Percentiles rank a stretch among this genome's conserved stretches.
These are phyloP conservation scores for Monochamus saltuarius DNA, from an alignment of 1,140 invertebrate genomes.

Conservation along the genomic window DNA sequence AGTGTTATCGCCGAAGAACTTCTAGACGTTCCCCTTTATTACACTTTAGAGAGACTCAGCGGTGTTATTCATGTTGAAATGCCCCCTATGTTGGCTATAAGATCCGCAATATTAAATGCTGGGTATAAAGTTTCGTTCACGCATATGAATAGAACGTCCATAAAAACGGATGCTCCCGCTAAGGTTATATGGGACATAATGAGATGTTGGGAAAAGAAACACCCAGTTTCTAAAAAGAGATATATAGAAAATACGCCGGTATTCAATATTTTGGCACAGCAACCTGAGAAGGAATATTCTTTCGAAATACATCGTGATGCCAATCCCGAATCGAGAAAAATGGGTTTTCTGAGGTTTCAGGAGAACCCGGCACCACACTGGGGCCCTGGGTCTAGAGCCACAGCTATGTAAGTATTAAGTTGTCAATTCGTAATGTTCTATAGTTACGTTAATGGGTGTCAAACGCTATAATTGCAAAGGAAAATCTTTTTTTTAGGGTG, in stretches of 20 bases:
- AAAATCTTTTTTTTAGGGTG: constrained; percentile 51
- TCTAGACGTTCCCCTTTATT: constrained; percentile 83
- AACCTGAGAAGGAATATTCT: constrained; percentile 55
- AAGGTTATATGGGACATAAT: constrained; percentile 89
- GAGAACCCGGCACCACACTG: constrained; percentile 82
- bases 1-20: constrained; percentile 78
- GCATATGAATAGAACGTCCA: constrained; percentile 81
- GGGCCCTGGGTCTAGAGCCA: constrained; percentile 82
- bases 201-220: constrained; percentile 72
- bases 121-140: constrained; percentile 92
- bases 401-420: constrained; percentile 61
- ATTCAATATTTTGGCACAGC: constrained; percentile 59
- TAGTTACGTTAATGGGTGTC: constrained; percentile 10
- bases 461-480: background rate
- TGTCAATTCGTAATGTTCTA: background rate
- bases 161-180: constrained; percentile 93
- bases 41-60: constrained; percentile 67
- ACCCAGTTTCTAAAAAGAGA: constrained; percentile 62
- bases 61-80: constrained; percentile 65
- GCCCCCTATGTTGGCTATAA: constrained; percentile 65
- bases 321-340: constrained; percentile 76
- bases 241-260: constrained; percentile 58
- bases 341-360: constrained; percentile 79
- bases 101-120: constrained; percentile 91
- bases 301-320: constrained; percentile 70